Percentiles rank a stretch among this genome's conserved stretches.
Conservation (phyloP, 2,113 vertebrate species). For the Leuciscus idus region DNA sequence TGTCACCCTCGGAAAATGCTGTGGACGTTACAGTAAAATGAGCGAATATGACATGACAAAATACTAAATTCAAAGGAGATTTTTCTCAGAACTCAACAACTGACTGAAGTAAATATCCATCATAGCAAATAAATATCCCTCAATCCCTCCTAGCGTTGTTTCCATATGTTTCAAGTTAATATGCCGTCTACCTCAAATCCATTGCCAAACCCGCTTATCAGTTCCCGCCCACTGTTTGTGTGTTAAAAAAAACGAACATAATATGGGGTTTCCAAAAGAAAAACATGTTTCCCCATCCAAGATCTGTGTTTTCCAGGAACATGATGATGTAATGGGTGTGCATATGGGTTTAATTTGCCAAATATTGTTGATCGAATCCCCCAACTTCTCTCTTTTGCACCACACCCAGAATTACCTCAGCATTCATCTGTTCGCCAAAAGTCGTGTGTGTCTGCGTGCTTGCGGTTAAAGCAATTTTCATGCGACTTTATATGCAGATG, state of each 20-base stretch:
- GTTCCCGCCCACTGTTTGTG: background rate
- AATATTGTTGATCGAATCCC: conserved; percentile 13
- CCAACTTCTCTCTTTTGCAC: background rate
- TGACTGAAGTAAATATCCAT: background rate
- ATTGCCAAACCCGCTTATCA: background rate
- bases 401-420: conserved; percentile 40
- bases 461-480: conserved; percentile 15
- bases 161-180: background rate
- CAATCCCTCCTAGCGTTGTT: background rate
- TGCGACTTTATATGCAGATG: conserved; percentile 43
- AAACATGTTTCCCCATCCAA: background rate
- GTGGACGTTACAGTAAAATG: conserved; percentile 6
- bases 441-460: background rate
- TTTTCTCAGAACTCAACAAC: background rate
- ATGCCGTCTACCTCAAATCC: background rate
- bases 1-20: conserved; percentile 16
- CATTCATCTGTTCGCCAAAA: background rate
- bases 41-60: conserved; percentile 17
- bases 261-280: too few species aligned
- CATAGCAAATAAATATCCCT: background rate
- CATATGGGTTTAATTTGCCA: conserved; percentile 15
- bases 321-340: background rate
- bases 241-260: background rate
- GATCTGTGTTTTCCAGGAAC: conserved; percentile 11
- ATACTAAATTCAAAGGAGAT: background rate